phyloP scores from a whole-genome alignment of 2,888 invertebrate genomes.

The Eupithecia tripunctaria region DNA sequence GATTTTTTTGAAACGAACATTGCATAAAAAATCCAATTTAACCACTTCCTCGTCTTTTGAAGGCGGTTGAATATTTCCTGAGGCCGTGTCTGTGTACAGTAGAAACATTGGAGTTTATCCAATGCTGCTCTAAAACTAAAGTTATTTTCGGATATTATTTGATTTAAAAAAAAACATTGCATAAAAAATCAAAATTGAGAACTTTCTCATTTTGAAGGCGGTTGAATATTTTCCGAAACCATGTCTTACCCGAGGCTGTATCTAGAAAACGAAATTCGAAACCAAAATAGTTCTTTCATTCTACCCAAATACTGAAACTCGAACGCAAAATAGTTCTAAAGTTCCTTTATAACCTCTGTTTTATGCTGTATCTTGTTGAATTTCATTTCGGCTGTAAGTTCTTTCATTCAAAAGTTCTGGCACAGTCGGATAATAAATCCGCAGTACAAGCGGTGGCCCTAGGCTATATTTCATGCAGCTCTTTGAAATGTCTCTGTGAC shows the following conservation, averaged over 20 bases:
- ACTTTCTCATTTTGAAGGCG: background rate
- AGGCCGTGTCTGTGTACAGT: no score
- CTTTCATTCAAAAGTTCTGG: conserved; percentile 10
- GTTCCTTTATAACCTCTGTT: background rate
- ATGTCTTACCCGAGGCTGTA: background rate
- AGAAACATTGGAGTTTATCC: no score
- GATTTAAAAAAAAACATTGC: background rate
- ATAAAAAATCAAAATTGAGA: background rate
- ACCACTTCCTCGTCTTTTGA: no score
- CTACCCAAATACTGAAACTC: background rate
- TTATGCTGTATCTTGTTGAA: background rate
- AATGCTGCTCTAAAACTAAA: no score
- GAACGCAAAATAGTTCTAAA: background rate
- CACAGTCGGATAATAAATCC: background rate
- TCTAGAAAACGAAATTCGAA: background rate
- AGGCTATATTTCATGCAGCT: conserved; percentile 54
- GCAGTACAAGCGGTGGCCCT: conserved; percentile 42
- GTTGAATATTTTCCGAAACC: background rate
- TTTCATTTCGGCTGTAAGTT: background rate
- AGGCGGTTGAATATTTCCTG: no score
- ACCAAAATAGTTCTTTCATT: background rate
- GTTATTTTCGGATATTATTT: no score
- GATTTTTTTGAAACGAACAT: no score
- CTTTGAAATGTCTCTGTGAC: conserved; percentile 50
- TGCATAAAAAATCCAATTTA: no score